phyloP scores from a whole-genome alignment of 2,113 vertebrate species.

The Cephalopterus ornatus region DNA sequence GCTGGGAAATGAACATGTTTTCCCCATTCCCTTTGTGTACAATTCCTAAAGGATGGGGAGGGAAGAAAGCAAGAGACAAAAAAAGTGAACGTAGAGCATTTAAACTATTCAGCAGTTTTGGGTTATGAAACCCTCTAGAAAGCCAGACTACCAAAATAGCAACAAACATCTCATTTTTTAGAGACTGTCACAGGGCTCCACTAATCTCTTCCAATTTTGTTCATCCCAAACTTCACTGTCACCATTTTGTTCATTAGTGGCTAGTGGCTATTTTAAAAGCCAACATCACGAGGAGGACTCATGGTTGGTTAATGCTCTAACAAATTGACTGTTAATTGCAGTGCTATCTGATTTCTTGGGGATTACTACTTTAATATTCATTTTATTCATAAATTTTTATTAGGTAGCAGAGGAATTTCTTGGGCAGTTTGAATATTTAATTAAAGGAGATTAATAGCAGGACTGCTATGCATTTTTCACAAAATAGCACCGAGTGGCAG shows the following conservation, averaged over 20 bases:
- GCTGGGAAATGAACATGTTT: slow-evolving; percentile 96
- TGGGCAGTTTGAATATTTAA: slow-evolving; percentile 67
- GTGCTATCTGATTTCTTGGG: slow-evolving; percentile 58
- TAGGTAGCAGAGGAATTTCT: slow-evolving; percentile 56
- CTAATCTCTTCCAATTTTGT: not conserved
- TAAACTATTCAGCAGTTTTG: not conserved
- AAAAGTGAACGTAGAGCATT: not conserved
- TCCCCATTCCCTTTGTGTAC: slow-evolving; percentile 98
- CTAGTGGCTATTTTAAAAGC: slow-evolving; percentile 50
- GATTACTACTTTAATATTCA: slow-evolving; percentile 63
- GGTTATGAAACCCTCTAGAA: not conserved
- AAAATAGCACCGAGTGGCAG: slow-evolving; percentile 32
- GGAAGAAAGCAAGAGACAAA: not conserved
- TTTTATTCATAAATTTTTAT: slow-evolving; percentile 70
- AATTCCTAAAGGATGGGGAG: slow-evolving; percentile 77
- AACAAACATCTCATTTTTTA: not conserved
- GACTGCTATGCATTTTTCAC: slow-evolving; percentile 17
- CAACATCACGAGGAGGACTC: slow-evolving; percentile 28
- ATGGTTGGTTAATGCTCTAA: slow-evolving; percentile 49
- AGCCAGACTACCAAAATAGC: not conserved
- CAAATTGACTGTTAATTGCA: slow-evolving; percentile 65
- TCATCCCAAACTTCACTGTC: not conserved
- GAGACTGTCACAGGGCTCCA: not conserved
- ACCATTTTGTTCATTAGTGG: not conserved
- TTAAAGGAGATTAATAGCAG: slow-evolving; percentile 65